Base-by-base conservation (phyloP, 37 sponge, comb jelly and placozoan genomes). In the Ianthella basta region DNA sequence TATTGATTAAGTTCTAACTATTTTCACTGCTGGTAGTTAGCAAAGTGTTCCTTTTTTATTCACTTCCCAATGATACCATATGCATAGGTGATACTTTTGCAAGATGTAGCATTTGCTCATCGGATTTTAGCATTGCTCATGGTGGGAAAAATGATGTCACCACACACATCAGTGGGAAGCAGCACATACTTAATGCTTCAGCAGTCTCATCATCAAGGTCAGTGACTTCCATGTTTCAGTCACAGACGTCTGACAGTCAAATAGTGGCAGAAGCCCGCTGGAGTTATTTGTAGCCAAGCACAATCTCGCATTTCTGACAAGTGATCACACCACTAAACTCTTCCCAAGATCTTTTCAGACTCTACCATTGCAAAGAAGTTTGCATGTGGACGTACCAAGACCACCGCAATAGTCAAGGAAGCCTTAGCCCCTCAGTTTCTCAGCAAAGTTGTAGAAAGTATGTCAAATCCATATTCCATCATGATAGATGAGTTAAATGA, bases 321-420 rank as follows among this genome's bases (percentile, higher is more conserved):
- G 82, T 81, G 87, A 87, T 87, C 87, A 81, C 81, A 75, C 82
- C 29, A 87, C 69, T 18, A 87, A 61, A 15, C 79, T 83, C 1
- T 88, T 88, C 56, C 69, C 65, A 15, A 83, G 63, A 38, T 88
- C 39, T 88, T 83, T 75, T 69, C 79, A 44, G 82, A 88, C 57
- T 88, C 88, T n/a, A 60, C 30, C 4, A 79, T 83, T 79, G 88
- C 79, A 14, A 88, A 83, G 6, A 29, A 16, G 36, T 88, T 88
- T 75, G 37, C 64, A 20, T 88, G 84, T 83, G 84, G 84, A 16
- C 88, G 83, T 75, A 88, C 84, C 44, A 88, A 88, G 41, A 44
- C 80, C 13, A 88, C 84, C 18, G 79, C 88, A 57, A 75, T 88
- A 57, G 72, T 87, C 37, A 88, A 88, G 21, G 66, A 54, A 25